Conservation (phyloP, 2,797 vertebrate genomes). For the Centropyge bicolor region DNA sequence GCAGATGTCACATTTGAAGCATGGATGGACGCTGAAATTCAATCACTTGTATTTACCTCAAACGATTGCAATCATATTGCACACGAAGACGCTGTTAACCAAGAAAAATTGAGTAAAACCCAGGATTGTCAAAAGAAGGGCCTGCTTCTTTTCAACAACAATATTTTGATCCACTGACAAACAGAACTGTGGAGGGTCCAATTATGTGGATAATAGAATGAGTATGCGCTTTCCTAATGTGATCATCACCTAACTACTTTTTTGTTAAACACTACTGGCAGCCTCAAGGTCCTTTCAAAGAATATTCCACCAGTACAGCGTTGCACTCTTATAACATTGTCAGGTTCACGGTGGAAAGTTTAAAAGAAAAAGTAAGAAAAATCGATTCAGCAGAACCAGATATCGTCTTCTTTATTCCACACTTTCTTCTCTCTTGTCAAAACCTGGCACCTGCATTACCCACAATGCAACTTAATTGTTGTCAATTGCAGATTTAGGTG, state of each 20-base stretch:
- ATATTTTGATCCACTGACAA: conserved; percentile 12
- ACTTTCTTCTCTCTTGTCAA: neutral
- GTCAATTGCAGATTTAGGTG: neutral
- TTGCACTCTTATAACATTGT: neutral
- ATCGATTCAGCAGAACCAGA: neutral
- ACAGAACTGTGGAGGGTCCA: conserved; percentile 10
- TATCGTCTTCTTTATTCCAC: neutral
- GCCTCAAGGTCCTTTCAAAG: neutral
- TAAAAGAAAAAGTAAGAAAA: neutral
- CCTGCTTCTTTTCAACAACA: neutral
- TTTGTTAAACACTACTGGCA: conserved; percentile 33
- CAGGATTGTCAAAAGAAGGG: conserved; percentile 14
- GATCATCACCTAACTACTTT: conserved; percentile 20
- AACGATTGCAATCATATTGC: conserved; percentile 37
- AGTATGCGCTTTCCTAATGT: conserved; percentile 20
- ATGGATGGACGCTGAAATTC: conserved; percentile 42
- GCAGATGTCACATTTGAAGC: conserved; percentile 52
- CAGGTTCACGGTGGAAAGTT: neutral
- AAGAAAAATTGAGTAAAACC: conserved; percentile 11
- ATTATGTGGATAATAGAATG: conserved; percentile 11
- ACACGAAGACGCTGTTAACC: conserved; percentile 29
- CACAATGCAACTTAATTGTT: neutral
- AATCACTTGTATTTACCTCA: conserved; percentile 40
- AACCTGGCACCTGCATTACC: neutral
- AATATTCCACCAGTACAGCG: neutral